A percentile compares a stretch with the other conserved stretches of the same genome.
These are phyloP conservation scores for Drosophila neoperkinsi DNA, from an alignment of 2,888 invertebrate genomes.

Conservation along the genomic window DNA sequence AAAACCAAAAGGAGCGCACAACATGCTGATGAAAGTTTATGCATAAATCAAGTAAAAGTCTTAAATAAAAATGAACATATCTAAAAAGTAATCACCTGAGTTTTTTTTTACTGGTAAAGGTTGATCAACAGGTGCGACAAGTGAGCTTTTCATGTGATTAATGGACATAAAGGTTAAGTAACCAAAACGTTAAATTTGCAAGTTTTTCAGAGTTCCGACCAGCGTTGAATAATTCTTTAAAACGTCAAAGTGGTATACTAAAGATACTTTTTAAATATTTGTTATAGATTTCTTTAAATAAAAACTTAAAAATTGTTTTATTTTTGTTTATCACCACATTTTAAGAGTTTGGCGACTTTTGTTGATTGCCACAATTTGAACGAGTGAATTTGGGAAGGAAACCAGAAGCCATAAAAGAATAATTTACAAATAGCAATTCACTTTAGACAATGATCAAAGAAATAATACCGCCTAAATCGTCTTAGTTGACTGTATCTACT, in stretches of 20 bases:
- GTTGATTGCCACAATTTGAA: background rate
- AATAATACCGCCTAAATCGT: slow-evolving; percentile 49
- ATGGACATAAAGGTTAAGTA: background rate
- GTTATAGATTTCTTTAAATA: background rate
- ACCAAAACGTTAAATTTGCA: background rate
- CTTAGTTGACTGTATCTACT: slow-evolving; percentile 14
- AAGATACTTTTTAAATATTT: background rate
- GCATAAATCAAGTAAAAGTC: slow-evolving; percentile 74
- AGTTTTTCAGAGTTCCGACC: background rate
- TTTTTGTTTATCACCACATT: background rate
- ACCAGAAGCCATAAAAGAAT: slow-evolving; percentile 8
- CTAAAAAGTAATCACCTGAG: slow-evolving; percentile 59
- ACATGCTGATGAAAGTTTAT: slow-evolving; percentile 58
- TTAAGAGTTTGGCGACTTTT: no score
- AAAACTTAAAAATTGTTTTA: background rate
- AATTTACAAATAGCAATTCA: slow-evolving; percentile 22
- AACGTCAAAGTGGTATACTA: background rate
- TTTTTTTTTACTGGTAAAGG: slow-evolving; percentile 22
- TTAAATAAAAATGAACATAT: slow-evolving; percentile 82
- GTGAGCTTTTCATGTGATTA: background rate
- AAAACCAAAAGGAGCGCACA: slow-evolving; percentile 35
- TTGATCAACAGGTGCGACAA: slow-evolving; percentile 7
- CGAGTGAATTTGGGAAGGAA: background rate
- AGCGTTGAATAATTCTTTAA: background rate
- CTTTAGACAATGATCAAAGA: slow-evolving; percentile 33